These are phyloP conservation scores for Piezodorus guildinii DNA, from an alignment of 1,140 invertebrate genomes.

Conservation along the genomic window DNA sequence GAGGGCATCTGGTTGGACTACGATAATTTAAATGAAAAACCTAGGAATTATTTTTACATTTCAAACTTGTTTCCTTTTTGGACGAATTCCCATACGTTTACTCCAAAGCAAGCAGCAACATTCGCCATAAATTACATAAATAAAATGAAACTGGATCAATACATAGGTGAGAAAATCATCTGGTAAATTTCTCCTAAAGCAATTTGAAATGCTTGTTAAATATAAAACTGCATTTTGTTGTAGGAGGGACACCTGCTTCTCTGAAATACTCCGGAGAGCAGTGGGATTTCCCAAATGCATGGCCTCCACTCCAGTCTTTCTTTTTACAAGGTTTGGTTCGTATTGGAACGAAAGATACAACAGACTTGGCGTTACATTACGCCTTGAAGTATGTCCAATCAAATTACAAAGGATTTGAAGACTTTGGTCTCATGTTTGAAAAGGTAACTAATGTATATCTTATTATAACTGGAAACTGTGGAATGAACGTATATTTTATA, in stretches of 20 bases:
- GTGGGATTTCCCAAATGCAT: conserved; percentile 84
- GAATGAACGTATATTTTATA: too few relatives aligned
- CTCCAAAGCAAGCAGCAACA: neutral
- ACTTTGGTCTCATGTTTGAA: conserved; percentile 63
- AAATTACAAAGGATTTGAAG: conserved; percentile 46
- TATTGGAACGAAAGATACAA: conserved; percentile 36
- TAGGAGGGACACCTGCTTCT: conserved; percentile 64
- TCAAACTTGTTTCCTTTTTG: conserved; percentile 66
- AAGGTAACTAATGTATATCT: too few relatives aligned
- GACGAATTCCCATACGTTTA: conserved; percentile 34
- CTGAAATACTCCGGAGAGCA: conserved; percentile 58
- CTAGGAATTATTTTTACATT: conserved; percentile 52
- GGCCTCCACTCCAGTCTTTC: conserved; percentile 67
- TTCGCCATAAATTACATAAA: conserved; percentile 20
- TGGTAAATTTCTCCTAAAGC: neutral
- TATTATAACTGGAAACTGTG: too few relatives aligned
- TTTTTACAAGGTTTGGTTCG: conserved; percentile 44
- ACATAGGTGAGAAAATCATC: conserved; percentile 13
- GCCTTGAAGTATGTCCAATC: conserved; percentile 46
- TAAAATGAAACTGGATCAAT: conserved; percentile 14
- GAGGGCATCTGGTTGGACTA: conserved; percentile 67
- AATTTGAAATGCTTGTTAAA: neutral
- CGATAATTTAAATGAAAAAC: conserved; percentile 34
- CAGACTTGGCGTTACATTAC: conserved; percentile 39
- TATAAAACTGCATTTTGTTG: conserved; percentile 30